phyloP scores from a whole-genome alignment of 2,888 invertebrate species.

The Epirrhoe alternata region DNA sequence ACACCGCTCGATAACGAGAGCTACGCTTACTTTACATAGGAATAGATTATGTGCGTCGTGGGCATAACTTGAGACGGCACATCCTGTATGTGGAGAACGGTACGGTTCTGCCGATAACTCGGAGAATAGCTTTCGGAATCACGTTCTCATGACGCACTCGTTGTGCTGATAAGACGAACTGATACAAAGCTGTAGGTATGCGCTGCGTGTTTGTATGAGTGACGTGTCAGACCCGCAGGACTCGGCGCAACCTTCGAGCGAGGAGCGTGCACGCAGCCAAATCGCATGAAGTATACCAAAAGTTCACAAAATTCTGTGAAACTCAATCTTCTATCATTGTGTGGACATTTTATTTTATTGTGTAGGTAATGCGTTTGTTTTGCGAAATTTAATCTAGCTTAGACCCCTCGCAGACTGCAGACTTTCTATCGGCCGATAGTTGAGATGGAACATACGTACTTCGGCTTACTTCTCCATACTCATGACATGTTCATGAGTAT shows the following conservation, averaged over 20 bases:
- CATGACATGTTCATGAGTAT: too few species aligned
- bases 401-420: too few species aligned
- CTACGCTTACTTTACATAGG: conserved; percentile 47
- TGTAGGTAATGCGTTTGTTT: not conserved
- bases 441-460: too few species aligned
- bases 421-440: too few species aligned
- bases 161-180: conserved; percentile 31
- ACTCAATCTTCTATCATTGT: not conserved
- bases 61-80: conserved; percentile 21
- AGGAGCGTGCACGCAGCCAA: not conserved
- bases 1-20: conserved; percentile 46
- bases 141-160: conserved; percentile 34
- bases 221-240: conserved; percentile 21
- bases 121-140: conserved; percentile 28
- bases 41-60: conserved; percentile 32
- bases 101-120: conserved; percentile 23
- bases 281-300: conserved; percentile 10
- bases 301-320: conserved; percentile 18
- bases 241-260: conserved; percentile 20
- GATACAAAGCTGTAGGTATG: conserved; percentile 12
- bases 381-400: not conserved
- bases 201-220: conserved; percentile 23
- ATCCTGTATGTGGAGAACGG: conserved; percentile 13
- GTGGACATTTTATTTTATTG: conserved; percentile 10
- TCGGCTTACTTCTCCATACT: too few species aligned